Evolutionary conservation across 2,888 invertebrate genomes (phyloP).

Genomic region (Drosophila mettleri): DNA sequence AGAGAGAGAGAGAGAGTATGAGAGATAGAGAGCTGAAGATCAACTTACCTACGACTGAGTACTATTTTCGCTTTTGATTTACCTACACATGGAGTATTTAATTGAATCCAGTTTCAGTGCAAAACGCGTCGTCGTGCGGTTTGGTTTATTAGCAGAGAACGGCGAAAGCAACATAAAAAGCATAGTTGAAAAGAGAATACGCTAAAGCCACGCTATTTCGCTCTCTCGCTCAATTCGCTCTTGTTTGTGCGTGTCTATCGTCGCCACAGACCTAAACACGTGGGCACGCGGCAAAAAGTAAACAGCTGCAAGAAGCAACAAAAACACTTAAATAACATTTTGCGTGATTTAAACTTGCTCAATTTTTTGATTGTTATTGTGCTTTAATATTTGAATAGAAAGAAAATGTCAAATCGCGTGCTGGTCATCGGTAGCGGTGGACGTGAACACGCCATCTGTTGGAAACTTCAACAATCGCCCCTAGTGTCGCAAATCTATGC

Average conservation of each 20-base stretch:
- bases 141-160: conserved; percentile 51
- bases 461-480: conserved; percentile 94
- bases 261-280: conserved; percentile 49
- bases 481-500: conserved; percentile 90
- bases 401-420: conserved; percentile 86
- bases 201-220: conserved; percentile 12
- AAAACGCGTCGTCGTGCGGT: conserved; percentile 50
- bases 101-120: conserved; percentile 60
- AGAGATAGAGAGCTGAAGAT: conserved; percentile 10
- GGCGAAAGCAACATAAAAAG: conserved; percentile 32
- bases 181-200: conserved; percentile 10
- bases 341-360: conserved; percentile 44
- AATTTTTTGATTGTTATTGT: conserved; percentile 24
- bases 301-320: conserved; percentile 3
- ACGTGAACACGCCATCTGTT: conserved; percentile 97
- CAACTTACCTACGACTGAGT: conserved; percentile 41
- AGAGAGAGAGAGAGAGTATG: background rate
- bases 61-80: conserved; percentile 32
- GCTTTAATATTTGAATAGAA: background rate
- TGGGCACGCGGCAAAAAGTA: conserved; percentile 43
- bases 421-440: conserved; percentile 96
- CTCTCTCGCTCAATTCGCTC: conserved; percentile 15
- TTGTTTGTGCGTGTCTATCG: conserved; percentile 4
- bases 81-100: conserved; percentile 47
- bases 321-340: conserved; percentile 23